Evolutionary conservation across 2,113 vertebrate genomes (phyloP), one percentile per base, ranked within the genome.

Genomic region (Circaetus gallicus): DNA sequence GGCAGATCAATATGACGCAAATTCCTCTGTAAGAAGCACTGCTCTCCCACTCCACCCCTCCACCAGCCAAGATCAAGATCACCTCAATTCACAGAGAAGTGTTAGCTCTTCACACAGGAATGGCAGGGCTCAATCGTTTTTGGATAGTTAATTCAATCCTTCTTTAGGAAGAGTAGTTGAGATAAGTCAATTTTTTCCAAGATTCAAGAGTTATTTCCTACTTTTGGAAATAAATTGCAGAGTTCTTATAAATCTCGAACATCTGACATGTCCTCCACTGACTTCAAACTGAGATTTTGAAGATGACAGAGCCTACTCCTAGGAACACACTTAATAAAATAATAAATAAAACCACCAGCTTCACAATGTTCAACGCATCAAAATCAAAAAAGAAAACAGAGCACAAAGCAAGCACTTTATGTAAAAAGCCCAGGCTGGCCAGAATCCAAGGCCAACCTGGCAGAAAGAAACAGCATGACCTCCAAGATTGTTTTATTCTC

Each of bases 361-460:
- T 4, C 66, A 16, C 6, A 3, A 47, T 5, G 11, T 20, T 34
- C 28, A 50, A 45, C 0, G 0, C 7, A 29, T 7, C 58, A 81
- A 70, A 71, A 81, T 21, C 14, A 52, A 25, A 29, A 83, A 9
- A n/a, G 2, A 40, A 79, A 59, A 20, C 7, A n/a, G 40, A 56
- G 65, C 14, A 73, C 13, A 55, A 61, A 1, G 2, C 1, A 3
- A 72, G 40, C 12, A 25, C 71, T 93, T 74, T 1, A 86, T 7
- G 38, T 61, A 38, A 43, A 66, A 81, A 86, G n/a, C 42, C 52
- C 52, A 55, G 28, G 55, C 28, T 94, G 76, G 63, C 40, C 59
- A 92, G 45, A 53, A 53, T 14, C 34, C 81, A 86, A 82, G 53
- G 40, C 31, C 40, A 86, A 14, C 47, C 10, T 13, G 13, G 55